phyloP scores from a whole-genome alignment of 1,140 invertebrate genomes.

The Scaptomyza pallida region DNA sequence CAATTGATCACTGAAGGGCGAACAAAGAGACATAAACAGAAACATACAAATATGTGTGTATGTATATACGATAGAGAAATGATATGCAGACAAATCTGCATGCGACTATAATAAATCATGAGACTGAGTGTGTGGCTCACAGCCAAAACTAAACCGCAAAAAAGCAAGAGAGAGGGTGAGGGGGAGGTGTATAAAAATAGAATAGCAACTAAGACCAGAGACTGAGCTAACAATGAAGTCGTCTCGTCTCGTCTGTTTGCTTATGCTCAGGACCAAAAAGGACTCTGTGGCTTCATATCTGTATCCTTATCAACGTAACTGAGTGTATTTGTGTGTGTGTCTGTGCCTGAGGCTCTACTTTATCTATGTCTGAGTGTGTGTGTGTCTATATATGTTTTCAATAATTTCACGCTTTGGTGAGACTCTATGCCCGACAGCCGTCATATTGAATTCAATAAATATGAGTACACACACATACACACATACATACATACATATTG shows the following conservation, averaged over 20 bases:
- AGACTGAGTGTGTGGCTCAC: slow-evolving; percentile 34
- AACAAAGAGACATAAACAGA: slow-evolving; percentile 15
- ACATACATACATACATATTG: background rate
- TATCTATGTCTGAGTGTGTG: slow-evolving; percentile 1
- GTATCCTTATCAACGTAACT: background rate
- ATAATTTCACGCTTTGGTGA: slow-evolving; percentile 75
- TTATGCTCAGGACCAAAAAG: slow-evolving; percentile 24
- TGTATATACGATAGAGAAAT: slow-evolving; percentile 11
- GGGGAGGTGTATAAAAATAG: slow-evolving; percentile 10
- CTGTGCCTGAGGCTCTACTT: background rate
- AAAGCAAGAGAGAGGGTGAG: background rate
- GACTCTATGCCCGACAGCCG: slow-evolving; percentile 51
- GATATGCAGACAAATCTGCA: slow-evolving; percentile 68
- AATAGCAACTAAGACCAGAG: slow-evolving; percentile 22
- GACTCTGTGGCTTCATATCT: slow-evolving; percentile 8
- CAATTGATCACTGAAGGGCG: slow-evolving; percentile 64
- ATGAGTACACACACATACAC: slow-evolving; percentile 25
- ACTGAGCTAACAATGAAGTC: slow-evolving; percentile 36
- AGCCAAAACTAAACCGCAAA: slow-evolving; percentile 46
- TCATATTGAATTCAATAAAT: slow-evolving; percentile 78
- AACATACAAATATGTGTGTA: background rate
- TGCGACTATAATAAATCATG: slow-evolving; percentile 80
- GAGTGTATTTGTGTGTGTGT: slow-evolving; percentile 7
- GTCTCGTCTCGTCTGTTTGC: slow-evolving; percentile 34
- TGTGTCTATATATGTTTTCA: slow-evolving; percentile 53